Base-by-base conservation (phyloP, 1,140 invertebrate genomes). In the Pseudomyrmex sp. region DNA sequence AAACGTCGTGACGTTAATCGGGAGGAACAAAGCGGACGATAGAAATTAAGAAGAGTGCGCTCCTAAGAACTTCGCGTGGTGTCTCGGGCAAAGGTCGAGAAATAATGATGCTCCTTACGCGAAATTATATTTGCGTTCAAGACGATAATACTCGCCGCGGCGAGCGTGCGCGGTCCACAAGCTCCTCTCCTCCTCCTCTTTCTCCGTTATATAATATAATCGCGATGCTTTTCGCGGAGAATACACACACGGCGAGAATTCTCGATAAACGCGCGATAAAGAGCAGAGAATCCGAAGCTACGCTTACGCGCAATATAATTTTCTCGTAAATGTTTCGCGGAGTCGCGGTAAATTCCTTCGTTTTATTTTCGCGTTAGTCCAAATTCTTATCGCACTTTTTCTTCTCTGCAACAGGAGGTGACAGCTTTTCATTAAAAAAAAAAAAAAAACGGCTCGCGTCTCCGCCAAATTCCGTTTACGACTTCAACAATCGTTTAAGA, bases 101-200 rank as follows among this genome's bases (percentile, higher is more conserved):
- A 80, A 80, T 80, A 80, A 80, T 66, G 76, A 80, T 59, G 54
- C 76, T 69, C 52, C 75, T 79, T 70, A 79, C 72, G 54, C 56
- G 76, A 80, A 80, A 80, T 80, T 80, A 72, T 72, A 80, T 80
- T 80, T 80, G 76, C 76, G 72, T 80, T 80, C 59, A 80, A 80
- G 66, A 59, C 46, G 76, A 80, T 80, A 80, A 80, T 80, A 72
- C 58, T 69, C 65, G 20, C 44, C 44, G 66, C 76, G 75, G 73
- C 73, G 20, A 63, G 58, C 23, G 35, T 12, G 26, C 9, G 70
- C 13, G 46, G 58, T n/a, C 44, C 44, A 62, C 62, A 76, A 23
- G 23, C 12, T 35, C 10, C 23, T 18, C 15, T n/a, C 23, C 2
- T 5, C 35, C 10, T 18, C 4, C 7, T 4, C 1, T 35, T 13